Base-by-base conservation (phyloP, 2,113 vertebrate species). In the Varanus komodoensis region DNA sequence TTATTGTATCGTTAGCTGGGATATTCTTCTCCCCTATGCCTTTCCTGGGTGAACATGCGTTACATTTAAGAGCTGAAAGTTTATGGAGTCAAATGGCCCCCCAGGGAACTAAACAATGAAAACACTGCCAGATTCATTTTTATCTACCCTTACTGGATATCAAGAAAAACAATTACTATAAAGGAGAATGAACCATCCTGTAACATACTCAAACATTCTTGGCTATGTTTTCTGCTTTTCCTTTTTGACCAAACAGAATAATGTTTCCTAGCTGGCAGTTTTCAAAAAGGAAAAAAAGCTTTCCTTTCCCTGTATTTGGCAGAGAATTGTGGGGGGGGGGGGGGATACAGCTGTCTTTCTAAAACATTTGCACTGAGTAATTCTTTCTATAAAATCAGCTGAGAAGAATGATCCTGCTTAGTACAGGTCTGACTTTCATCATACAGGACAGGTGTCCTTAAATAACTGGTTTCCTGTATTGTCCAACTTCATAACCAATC, bases 161-260 rank as follows among this genome's bases (percentile, higher is more conserved):
- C 94, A 93, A 92, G 92, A 95, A 83, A 73, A 23, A 85, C 89
- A 91, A 90, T 94, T 93, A 95, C 95, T 96, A 95, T 93, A 96
- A 95, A 96, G 92, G 89, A 96, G 95, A 97, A 88, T 91, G 94
- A 94, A 94, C 94, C 94, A 96, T 93, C 89, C 95, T 97, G 92
- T 95, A 97, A 97, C 94, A 96, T 95, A 92, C 87, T 95, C 91
- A 94, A 95, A 96, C 95, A 94, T 95, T 96, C 93, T 96, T 97
- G 94, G 95, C 71, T 88, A 0, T 21, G 9, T 92, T 95, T 93
- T 89, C 89, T 94, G 92, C 89, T 94, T 95, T 95, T 94, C 91
- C 95, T 93, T 95, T 96, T 96, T 97, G 96, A 97, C 95, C 93
- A 97, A 97, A 96, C 95, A 97, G 92, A 97, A 96, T 95, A 96